Conservation (phyloP, 2,888 invertebrate genomes). For the Acanthosepion lycidas region DNA sequence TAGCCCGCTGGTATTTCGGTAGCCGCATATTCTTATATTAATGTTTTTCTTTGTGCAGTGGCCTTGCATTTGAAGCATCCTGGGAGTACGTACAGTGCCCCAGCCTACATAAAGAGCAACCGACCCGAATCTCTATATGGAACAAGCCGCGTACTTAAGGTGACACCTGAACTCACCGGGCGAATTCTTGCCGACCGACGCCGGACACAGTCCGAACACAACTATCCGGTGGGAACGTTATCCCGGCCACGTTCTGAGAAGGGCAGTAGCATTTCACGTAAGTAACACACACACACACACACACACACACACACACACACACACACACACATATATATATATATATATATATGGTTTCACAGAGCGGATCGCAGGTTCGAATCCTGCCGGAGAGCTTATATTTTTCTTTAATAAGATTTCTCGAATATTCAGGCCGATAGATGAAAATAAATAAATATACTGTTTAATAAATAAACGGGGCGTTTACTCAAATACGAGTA, state of each 20-base stretch:
- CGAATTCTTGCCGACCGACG: constrained; percentile 59
- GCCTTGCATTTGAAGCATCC: constrained; percentile 65
- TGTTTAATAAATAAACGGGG: too few species aligned
- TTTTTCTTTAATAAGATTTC: too few species aligned
- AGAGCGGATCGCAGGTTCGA: too few species aligned
- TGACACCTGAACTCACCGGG: constrained; percentile 67
- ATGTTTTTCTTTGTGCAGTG: constrained; percentile 53
- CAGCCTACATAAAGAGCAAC: constrained; percentile 55
- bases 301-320: not conserved
- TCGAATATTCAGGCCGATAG: too few species aligned
- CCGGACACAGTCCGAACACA: constrained; percentile 61
- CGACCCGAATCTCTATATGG: constrained; percentile 43
- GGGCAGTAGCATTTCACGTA: not conserved
- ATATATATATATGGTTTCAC: too few species aligned
- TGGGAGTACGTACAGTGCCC: constrained; percentile 61
- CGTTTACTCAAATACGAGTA: too few species aligned
- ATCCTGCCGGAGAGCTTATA: too few species aligned
- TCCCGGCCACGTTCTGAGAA: not conserved
- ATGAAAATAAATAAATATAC: too few species aligned
- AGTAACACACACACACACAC: not conserved
- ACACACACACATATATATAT: too few species aligned
- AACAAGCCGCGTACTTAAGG: constrained; percentile 62
- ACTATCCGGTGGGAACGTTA: not conserved
- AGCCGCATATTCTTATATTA: too few species aligned
- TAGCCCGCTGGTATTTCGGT: too few species aligned